Conservation (phyloP, 2,888 invertebrate species). For the Hydrotaea cyrtoneurina region DNA sequence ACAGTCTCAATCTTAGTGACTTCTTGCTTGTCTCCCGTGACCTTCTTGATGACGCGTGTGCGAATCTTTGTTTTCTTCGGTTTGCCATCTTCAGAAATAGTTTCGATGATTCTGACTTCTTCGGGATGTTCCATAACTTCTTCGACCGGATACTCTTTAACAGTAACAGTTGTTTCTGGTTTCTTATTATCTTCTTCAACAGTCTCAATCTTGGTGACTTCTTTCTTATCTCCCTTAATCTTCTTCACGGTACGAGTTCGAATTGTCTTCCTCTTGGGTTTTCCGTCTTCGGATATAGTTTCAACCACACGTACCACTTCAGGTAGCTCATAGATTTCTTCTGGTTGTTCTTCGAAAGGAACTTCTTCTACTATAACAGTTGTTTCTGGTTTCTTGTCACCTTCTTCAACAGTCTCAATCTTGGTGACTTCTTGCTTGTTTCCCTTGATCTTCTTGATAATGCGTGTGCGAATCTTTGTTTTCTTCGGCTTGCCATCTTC, state of each 20-base stretch:
- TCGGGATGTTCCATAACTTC: constrained; percentile 60
- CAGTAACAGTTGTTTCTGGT: constrained; percentile 63
- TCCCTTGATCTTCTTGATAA: constrained; percentile 67
- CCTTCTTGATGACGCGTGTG: constrained; percentile 59
- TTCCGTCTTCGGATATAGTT: constrained; percentile 56
- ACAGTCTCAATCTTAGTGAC: constrained; percentile 66
- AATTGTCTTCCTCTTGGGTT: constrained; percentile 56
- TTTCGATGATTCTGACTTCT: constrained; percentile 58
- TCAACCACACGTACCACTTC: constrained; percentile 56
- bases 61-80: constrained; percentile 61
- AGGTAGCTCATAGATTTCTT: constrained; percentile 43
- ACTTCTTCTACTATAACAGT: constrained; percentile 55
- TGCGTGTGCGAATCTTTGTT: constrained; percentile 66
- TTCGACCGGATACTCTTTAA: constrained; percentile 54
- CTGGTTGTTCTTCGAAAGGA: constrained; percentile 45
- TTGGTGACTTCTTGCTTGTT: constrained; percentile 67
- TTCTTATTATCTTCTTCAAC: constrained; percentile 59
- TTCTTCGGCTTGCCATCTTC: constrained; percentile 52
- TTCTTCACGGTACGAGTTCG: constrained; percentile 61
- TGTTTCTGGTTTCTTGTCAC: constrained; percentile 55
- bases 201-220: constrained; percentile 61
- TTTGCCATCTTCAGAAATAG: constrained; percentile 56
- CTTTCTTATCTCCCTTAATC: constrained; percentile 60
- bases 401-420: constrained; percentile 62
- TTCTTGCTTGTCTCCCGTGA: constrained; percentile 59